These are phyloP conservation scores for Empis livida DNA, from an alignment of 2,888 invertebrate genomes.

Conservation along the genomic window DNA sequence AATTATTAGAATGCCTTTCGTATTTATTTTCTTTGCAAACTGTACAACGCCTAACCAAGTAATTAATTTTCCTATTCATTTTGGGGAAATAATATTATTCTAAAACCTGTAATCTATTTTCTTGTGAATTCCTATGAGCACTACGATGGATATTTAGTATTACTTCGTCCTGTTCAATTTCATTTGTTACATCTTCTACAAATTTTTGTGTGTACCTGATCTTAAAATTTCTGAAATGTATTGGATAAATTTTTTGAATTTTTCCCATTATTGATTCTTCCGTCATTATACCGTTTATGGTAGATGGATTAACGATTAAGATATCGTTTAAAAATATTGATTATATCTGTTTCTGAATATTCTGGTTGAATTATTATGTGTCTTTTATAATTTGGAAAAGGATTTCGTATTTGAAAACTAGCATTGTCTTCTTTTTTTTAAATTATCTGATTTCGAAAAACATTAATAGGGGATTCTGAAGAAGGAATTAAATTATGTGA, in stretches of 20 bases:
- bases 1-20: slow-evolving; percentile 1
- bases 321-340: background rate
- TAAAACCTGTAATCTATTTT: slow-evolving; percentile 5
- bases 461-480: slow-evolving; percentile 1
- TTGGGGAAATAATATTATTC: slow-evolving; percentile 5
- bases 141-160: slow-evolving; percentile 2
- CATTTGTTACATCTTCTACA: slow-evolving; percentile 2
- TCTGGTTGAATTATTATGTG: background rate
- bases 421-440: background rate
- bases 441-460: background rate
- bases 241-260: slow-evolving; percentile 6
- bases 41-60: background rate
- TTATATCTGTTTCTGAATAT: background rate
- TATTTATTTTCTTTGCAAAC: slow-evolving; percentile 2
- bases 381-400: background rate
- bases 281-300: slow-evolving; percentile 4
- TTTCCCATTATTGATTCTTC: slow-evolving; percentile 5
- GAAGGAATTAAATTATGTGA: slow-evolving; percentile 7
- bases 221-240: slow-evolving; percentile 5
- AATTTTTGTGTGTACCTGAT: slow-evolving; percentile 5
- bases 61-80: background rate
- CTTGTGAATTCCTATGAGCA: slow-evolving; percentile 3
- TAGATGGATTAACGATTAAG: background rate
- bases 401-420: background rate
- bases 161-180: slow-evolving; percentile 6